These are phyloP conservation scores for Pseudococcus jackbeardsleyi DNA, from an alignment of 2,888 invertebrate species.

Conservation along the genomic window DNA sequence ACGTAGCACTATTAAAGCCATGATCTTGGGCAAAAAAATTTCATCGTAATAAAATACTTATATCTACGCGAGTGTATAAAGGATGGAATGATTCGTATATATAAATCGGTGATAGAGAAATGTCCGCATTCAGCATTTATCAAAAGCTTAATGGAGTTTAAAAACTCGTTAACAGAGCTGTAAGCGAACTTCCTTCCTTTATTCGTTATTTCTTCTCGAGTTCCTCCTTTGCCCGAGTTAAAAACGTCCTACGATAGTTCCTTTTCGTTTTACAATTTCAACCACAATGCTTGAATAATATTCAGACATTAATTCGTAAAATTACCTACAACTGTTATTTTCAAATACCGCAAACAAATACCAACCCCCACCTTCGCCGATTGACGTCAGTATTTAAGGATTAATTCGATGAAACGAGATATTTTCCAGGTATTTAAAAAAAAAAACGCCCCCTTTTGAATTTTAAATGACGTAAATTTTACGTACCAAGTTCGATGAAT, in stretches of 20 bases:
- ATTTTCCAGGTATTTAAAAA: background rate
- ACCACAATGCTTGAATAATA: slow-evolving; percentile 54
- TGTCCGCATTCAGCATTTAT: slow-evolving; percentile 58
- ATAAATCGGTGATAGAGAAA: slow-evolving; percentile 60
- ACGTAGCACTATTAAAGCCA: background rate
- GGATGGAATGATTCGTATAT: slow-evolving; percentile 48
- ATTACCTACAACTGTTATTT: slow-evolving; percentile 59
- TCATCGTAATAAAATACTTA: slow-evolving; percentile 25
- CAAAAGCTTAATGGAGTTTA: slow-evolving; percentile 63
- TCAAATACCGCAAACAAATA: slow-evolving; percentile 17
- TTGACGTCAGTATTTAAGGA: background rate
- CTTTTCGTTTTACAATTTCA: slow-evolving; percentile 60
- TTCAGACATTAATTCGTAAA: slow-evolving; percentile 53
- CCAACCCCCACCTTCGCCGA: too few species aligned
- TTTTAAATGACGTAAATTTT: background rate
- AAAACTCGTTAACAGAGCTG: slow-evolving; percentile 62
- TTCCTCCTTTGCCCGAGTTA: slow-evolving; percentile 23
- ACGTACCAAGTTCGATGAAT: background rate
- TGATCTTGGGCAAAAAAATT: slow-evolving; percentile 50
- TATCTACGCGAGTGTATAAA: slow-evolving; percentile 25
- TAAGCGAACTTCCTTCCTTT: slow-evolving; percentile 55
- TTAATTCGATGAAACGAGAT: background rate
- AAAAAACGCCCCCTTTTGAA: background rate
- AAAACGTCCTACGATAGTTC: slow-evolving; percentile 55
- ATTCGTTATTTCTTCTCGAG: slow-evolving; percentile 56